A percentile compares a stretch with the other conserved stretches of the same genome.
Conservation (phyloP, 2,113 vertebrate species). For the Eptatretus burgeri region DNA sequence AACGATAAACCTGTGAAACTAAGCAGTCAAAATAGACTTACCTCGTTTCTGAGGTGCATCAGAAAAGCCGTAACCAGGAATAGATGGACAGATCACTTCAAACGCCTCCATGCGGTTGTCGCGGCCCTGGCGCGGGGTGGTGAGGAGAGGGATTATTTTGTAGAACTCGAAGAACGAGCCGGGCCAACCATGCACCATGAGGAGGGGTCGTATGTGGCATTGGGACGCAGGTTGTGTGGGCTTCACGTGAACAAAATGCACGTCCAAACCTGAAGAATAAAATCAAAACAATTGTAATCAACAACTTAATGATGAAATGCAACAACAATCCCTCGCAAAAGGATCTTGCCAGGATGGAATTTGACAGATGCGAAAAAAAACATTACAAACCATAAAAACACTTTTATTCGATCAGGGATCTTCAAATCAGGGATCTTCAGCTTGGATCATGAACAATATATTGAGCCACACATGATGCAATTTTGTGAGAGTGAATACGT, state of each 20-base stretch:
- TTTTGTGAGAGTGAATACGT: too few species aligned
- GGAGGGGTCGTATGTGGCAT: constrained; percentile 21
- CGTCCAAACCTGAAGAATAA: constrained; percentile 26
- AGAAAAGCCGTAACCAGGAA: constrained; percentile 51
- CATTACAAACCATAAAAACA: too few species aligned
- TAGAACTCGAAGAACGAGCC: constrained; percentile 68
- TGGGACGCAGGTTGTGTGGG: constrained; percentile 17
- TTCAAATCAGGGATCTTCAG: too few species aligned
- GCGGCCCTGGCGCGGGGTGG: constrained; percentile 16
- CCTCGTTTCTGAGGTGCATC: constrained; percentile 36
- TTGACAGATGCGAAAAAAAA: too few species aligned
- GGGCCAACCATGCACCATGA: constrained; percentile 54
- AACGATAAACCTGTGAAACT: too few species aligned
- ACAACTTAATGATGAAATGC: too few species aligned
- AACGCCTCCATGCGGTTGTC: constrained; percentile 21
- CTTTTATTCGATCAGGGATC: too few species aligned
- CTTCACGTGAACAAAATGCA: constrained; percentile 42
- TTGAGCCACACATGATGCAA: too few species aligned
- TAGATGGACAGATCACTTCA: constrained; percentile 54
- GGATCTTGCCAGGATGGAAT: too few species aligned
- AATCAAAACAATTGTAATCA: neutral
- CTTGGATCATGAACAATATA: too few species aligned
- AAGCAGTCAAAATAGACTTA: constrained; percentile 9
- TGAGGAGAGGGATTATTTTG: constrained; percentile 40
- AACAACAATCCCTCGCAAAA: too few species aligned